Conservation (phyloP, 2,888 invertebrate species). For the Pyrochroa serraticornis region DNA sequence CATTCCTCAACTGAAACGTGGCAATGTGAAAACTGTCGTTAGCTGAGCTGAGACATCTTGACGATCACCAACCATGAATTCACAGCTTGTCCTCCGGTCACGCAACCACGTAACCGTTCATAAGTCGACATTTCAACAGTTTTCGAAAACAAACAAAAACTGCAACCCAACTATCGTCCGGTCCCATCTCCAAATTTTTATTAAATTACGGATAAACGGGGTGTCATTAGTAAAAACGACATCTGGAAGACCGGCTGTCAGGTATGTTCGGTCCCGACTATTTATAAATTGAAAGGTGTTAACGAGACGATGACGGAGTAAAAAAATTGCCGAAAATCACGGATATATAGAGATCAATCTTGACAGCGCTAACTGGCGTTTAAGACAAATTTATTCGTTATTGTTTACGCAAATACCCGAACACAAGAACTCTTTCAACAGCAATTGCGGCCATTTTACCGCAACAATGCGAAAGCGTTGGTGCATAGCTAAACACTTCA, state of each 20-base stretch:
- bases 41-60: conserved; percentile 21
- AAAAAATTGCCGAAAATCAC: conserved; percentile 12
- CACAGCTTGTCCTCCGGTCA: conserved; percentile 42
- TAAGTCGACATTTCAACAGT: conserved; percentile 17
- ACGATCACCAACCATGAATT: conserved; percentile 43
- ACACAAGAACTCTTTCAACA: conserved; percentile 20
- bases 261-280: conserved; percentile 19
- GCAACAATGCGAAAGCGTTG: conserved; percentile 34
- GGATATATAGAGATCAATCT: not conserved
- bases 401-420: conserved; percentile 18
- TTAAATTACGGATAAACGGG: conserved; percentile 37
- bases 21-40: not conserved
- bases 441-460: conserved; percentile 37
- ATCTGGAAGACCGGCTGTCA: conserved; percentile 3
- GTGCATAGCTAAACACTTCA: conserved; percentile 41
- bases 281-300: conserved; percentile 37
- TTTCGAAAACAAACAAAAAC: conserved; percentile 34
- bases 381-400: conserved; percentile 12
- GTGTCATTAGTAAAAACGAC: conserved; percentile 38
- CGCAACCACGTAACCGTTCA: conserved; percentile 37
- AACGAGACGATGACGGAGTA: conserved; percentile 39
- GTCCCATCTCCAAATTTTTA: conserved; percentile 36
- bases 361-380: conserved; percentile 3
- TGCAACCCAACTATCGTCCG: conserved; percentile 26
- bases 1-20: not conserved